Percentiles rank a stretch among this genome's conserved stretches.
phyloP scores from a whole-genome alignment of 2,797 vertebrate genomes.

The Microcaecilia unicolor region DNA sequence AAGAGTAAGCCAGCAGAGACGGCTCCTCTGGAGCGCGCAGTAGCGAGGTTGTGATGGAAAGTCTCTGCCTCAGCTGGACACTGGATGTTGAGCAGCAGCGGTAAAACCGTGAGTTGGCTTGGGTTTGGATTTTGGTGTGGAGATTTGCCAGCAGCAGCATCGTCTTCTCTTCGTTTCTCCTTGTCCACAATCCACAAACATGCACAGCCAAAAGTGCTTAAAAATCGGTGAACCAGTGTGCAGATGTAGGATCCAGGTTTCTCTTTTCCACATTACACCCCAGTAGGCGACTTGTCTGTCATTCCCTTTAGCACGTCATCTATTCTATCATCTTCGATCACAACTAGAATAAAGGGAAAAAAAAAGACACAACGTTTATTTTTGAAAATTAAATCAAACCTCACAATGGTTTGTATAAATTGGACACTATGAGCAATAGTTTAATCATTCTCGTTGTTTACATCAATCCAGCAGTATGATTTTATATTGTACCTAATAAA shows the following conservation, averaged over 20 bases:
- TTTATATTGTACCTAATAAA: no score
- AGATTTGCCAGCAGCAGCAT: slow-evolving; percentile 79
- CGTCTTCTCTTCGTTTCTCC: slow-evolving; percentile 38
- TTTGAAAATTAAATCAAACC: no score
- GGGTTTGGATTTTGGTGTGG: slow-evolving; percentile 61
- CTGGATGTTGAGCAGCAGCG: no score
- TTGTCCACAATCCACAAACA: slow-evolving; percentile 68
- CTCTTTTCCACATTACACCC: slow-evolving; percentile 69
- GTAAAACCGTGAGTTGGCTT: slow-evolving; percentile 9
- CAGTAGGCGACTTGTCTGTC: slow-evolving; percentile 92
- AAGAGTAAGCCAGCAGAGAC: not conserved
- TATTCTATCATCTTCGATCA: slow-evolving; percentile 98
- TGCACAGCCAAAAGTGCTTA: slow-evolving; percentile 80
- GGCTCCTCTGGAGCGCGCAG: not conserved
- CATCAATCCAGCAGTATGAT: no score
- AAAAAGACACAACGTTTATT: slow-evolving; percentile 11
- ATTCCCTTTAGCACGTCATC: slow-evolving; percentile 97
- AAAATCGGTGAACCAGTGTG: slow-evolving; percentile 74
- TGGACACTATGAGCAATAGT: no score
- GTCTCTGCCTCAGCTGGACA: not conserved
- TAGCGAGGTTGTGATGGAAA: no score
- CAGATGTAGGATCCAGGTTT: slow-evolving; percentile 50
- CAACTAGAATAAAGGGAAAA: slow-evolving; percentile 73
- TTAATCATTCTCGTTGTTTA: no score
- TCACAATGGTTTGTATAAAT: no score